Evolutionary conservation across 1,140 invertebrate genomes (phyloP), one percentile per base, ranked within the genome.

Genomic region (Zaprionus lachaisei): DNA sequence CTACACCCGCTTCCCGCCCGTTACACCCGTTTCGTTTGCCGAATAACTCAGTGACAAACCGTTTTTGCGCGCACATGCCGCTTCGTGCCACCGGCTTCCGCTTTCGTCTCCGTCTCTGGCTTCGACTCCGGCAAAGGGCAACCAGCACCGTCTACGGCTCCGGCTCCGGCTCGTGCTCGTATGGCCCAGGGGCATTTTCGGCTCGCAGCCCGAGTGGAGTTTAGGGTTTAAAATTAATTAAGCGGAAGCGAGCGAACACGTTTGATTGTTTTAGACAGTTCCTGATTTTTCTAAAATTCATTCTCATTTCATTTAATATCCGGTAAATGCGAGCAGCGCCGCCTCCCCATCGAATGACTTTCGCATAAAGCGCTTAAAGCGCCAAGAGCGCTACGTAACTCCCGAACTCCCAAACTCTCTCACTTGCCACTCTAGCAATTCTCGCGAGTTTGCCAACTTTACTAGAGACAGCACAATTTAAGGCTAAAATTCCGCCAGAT

Each of bases 261-360:
- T 87, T 86, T 87, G 83, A 86, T 87, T 87, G 83, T 89, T 87
- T 87, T 87, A 89, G 83, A 87, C 83, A 87, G 83, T 77, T 87
- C n/a, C 74, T 72, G 77, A 77, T 75, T 75, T 75, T 68, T 86
- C 28, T 66, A 68, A 63, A 68, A 73, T 73, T 77, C 70, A 73
- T 73, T 67, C 63, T 34, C 70, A 73, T 77, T 77, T 73, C 72
- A 77, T 77, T 77, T 77, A 67, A 77, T 77, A 77, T 72, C 75
- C 70, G 75, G 70, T 65, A 15, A 22, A 34, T 64, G 31, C 34
- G 47, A 31, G 12, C 22, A 60, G 14, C 26, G 22, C 17, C 26
- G 28, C 31, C 44, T n/a, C n/a, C n/a, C 54, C 6, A 26, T 47
- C 41, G 41, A 73, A 67, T 67, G 44, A 54, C 28, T 37, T 37